phyloP scores from a whole-genome alignment of 2,797 vertebrate species.

The Anabas testudineus region DNA sequence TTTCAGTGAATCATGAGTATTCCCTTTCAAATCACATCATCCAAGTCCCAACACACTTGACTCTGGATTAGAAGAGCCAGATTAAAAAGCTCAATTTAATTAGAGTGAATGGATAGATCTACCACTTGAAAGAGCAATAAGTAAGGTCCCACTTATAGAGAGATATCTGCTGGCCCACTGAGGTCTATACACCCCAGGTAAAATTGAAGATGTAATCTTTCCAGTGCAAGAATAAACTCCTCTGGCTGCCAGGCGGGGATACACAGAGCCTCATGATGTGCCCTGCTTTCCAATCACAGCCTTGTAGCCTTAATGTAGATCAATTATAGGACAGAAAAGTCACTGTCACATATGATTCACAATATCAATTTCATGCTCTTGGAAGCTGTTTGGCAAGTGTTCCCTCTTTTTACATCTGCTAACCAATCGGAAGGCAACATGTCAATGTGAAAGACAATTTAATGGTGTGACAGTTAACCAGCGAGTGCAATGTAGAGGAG shows the following conservation, averaged over 20 bases:
- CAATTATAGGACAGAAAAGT: conserved; percentile 96
- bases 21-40: conserved; percentile 88
- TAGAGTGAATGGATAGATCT: conserved; percentile 87
- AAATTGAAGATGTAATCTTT: conserved; percentile 87
- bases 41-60: conserved; percentile 85
- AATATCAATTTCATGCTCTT: conserved; percentile 99
- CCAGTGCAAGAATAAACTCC: conserved; percentile 80
- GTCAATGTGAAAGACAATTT: conserved; percentile 91
- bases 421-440: conserved; percentile 96
- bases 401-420: conserved; percentile 97
- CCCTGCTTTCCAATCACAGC: conserved; percentile 74
- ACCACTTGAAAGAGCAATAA: conserved; percentile 87
- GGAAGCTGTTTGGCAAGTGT: conserved; percentile 96
- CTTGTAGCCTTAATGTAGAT: conserved; percentile 89
- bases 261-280: conserved; percentile 76
- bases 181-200: conserved; percentile 85
- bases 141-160: conserved; percentile 85
- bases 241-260: conserved; percentile 75
- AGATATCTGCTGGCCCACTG: conserved; percentile 81
- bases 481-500: conserved; percentile 87
- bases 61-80: conserved; percentile 87
- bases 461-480: conserved; percentile 95
- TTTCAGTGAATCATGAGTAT: conserved; percentile 85
- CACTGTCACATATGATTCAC: conserved; percentile 98
- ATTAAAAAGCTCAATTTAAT: conserved; percentile 91